Conservation (phyloP, 2,113 vertebrate species). For the Cyphomyrus discorhynchus region DNA sequence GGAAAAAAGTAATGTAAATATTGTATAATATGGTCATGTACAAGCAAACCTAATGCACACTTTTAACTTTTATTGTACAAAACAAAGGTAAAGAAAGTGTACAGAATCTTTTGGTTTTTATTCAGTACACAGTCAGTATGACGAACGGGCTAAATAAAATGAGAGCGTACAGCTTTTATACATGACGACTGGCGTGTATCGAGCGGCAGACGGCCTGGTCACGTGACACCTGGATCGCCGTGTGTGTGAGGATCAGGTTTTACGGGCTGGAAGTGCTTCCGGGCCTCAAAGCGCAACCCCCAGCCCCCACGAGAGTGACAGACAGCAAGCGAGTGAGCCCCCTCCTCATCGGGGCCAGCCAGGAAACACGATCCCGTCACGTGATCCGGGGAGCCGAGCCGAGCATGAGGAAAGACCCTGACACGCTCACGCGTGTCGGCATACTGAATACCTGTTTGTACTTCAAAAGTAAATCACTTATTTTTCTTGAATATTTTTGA, state of each 20-base stretch:
- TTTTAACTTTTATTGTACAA: constrained; percentile 99
- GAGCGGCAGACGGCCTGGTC: constrained; percentile 72
- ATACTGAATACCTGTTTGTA: constrained; percentile 11
- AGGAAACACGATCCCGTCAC: neutral
- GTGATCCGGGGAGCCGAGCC: neutral
- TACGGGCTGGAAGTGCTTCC: constrained; percentile 59
- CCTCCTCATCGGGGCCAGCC: neutral
- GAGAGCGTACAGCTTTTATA: constrained; percentile 92
- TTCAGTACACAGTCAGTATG: constrained; percentile 82
- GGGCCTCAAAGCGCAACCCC: neutral
- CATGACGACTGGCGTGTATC: constrained; percentile 69
- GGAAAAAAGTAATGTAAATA: constrained; percentile 88
- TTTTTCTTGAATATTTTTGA: constrained; percentile 28
- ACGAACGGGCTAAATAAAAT: constrained; percentile 60
- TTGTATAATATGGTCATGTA: constrained; percentile 98
- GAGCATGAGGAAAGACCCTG: neutral
- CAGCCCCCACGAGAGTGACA: neutral
- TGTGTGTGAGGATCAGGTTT: constrained; percentile 66
- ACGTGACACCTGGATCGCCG: constrained; percentile 62
- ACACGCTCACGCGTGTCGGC: neutral
- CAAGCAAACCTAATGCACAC: constrained; percentile 99
- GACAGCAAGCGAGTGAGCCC: neutral
- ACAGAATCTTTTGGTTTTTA: constrained; percentile 97
- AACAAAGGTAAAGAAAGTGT: constrained; percentile 80
- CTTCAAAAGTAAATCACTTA: constrained; percentile 22